Evolutionary conservation across 2,113 vertebrate genomes (phyloP).

Genomic region (Nerophis lumbriciformis): DNA sequence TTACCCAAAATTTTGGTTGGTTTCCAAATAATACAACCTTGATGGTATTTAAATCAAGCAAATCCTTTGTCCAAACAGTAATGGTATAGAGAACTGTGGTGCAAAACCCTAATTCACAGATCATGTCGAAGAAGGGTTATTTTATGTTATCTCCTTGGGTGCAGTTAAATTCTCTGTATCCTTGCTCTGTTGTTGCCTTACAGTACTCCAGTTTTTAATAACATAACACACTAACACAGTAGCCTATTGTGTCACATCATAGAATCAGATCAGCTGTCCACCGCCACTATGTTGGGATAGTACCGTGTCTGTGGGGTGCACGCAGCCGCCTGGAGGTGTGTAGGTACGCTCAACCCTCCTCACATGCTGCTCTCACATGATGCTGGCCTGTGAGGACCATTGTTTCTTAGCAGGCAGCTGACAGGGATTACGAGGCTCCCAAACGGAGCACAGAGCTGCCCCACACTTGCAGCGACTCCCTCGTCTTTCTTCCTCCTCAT

Average conservation of each 20-base stretch:
- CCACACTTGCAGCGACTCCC: background rate
- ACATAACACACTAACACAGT: background rate
- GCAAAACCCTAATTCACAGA: background rate
- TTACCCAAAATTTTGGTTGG: no score
- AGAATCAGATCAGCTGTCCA: constrained; percentile 1
- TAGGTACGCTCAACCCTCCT: constrained; percentile 47
- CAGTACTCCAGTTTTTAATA: background rate
- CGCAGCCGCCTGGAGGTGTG: constrained; percentile 32
- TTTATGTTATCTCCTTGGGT: background rate
- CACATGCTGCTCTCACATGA: constrained; percentile 73
- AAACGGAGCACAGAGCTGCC: constrained; percentile 22
- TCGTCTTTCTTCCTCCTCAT: constrained; percentile 4
- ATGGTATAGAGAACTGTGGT: background rate
- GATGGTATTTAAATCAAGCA: background rate
- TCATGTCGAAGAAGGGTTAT: background rate
- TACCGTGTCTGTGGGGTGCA: constrained; percentile 11
- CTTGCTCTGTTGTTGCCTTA: constrained; percentile 2
- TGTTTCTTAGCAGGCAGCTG: constrained; percentile 69
- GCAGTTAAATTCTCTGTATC: background rate
- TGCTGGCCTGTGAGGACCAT: constrained; percentile 49
- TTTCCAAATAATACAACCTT: no score
- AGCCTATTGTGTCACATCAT: constrained; percentile 4
- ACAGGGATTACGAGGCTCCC: constrained; percentile 66
- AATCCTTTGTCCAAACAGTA: background rate
- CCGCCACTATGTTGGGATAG: background rate